A percentile compares a stretch with the other conserved stretches of the same genome.
These are phyloP conservation scores for Hydrotaea diabolus DNA, from an alignment of 2,888 invertebrate genomes.

Conservation along the genomic window DNA sequence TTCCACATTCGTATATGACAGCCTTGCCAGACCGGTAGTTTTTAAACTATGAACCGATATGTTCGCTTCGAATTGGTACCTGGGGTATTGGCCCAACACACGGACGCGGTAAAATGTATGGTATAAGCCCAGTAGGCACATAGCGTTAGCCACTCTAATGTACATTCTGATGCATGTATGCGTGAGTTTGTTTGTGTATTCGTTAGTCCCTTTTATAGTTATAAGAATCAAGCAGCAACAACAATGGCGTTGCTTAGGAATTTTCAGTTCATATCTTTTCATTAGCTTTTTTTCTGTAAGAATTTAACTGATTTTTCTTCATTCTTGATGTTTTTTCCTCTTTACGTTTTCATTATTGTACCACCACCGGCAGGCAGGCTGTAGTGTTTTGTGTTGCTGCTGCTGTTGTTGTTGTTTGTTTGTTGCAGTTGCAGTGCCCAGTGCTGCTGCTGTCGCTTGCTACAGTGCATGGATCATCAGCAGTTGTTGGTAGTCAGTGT, in stretches of 20 bases:
- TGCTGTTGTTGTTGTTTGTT: constrained; percentile 5
- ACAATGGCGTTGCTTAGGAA: constrained; percentile 66
- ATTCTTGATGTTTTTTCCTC: constrained; percentile 16
- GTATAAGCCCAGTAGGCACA: too few species aligned
- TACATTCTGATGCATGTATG: constrained; percentile 11
- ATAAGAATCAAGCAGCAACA: constrained; percentile 45
- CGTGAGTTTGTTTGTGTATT: constrained; percentile 32
- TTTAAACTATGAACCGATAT: too few species aligned
- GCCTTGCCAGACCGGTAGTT: too few species aligned
- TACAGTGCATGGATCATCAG: background rate
- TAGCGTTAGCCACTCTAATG: background rate
- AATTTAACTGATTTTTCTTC: constrained; percentile 64
- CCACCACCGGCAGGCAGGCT: background rate
- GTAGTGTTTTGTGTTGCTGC: too few species aligned
- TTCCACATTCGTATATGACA: too few species aligned
- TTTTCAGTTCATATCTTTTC: constrained; percentile 65
- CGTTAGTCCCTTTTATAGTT: constrained; percentile 63
- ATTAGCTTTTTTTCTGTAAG: constrained; percentile 57
- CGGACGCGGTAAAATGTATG: too few species aligned
- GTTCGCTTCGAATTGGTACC: too few species aligned
- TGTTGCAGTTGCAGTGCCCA: background rate
- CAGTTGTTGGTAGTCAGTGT: background rate
- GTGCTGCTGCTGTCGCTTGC: background rate
- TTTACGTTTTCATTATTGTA: constrained; percentile 26
- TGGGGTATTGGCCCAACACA: too few species aligned